Evolutionary conservation across 2,888 invertebrate genomes (phyloP).

Genomic region (Mesorhabditis belari): DNA sequence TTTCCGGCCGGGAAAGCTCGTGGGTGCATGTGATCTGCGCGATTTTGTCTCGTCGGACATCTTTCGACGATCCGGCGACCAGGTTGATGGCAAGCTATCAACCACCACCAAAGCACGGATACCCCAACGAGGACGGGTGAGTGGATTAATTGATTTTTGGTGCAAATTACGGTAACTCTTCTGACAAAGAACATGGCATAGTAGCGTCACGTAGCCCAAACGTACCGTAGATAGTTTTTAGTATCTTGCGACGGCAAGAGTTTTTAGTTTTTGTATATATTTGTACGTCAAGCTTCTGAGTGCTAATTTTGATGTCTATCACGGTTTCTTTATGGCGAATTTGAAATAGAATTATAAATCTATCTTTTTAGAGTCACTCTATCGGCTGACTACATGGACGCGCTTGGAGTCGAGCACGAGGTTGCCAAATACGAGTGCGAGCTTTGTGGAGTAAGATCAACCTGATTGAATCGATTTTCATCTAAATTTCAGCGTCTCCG

Average conservation of each 20-base stretch:
- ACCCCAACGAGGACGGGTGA: background rate
- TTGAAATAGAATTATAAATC: background rate
- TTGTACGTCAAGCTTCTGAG: background rate
- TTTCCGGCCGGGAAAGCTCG: background rate
- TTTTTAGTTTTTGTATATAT: background rate
- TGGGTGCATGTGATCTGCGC: constrained; percentile 46
- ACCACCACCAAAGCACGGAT: background rate
- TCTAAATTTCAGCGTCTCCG: too few species aligned
- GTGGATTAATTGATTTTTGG: background rate
- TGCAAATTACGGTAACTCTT: background rate
- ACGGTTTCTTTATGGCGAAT: background rate
- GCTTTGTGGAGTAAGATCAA: constrained; percentile 8
- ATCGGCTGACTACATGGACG: constrained; percentile 3
- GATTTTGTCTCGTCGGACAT: constrained; percentile 18
- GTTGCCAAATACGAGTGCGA: constrained; percentile 14
- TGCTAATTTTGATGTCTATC: background rate
- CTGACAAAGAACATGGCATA: too few species aligned
- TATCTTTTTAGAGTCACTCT: too few species aligned
- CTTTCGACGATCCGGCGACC: background rate
- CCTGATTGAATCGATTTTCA: constrained; percentile 16
- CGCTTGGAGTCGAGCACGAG: constrained; percentile 13
- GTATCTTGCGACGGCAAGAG: too few species aligned
- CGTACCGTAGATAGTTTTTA: too few species aligned
- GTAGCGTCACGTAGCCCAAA: constrained; percentile 5
- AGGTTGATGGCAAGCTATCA: background rate